Conservation (phyloP, 2,888 invertebrate genomes). For the Eucera pruinosa region DNA sequence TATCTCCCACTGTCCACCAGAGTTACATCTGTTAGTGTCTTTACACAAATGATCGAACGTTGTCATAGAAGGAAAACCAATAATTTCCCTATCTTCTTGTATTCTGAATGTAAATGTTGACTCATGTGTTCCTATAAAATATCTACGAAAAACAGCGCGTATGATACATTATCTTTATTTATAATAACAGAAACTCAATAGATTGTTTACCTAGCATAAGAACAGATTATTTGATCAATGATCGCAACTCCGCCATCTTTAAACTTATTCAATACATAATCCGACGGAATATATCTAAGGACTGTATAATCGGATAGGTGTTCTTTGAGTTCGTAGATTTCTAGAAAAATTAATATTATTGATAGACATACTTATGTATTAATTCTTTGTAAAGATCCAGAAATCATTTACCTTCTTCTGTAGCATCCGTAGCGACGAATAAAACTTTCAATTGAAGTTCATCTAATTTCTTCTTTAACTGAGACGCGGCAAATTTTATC, state of each 20-base stretch:
- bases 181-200: constrained; percentile 9
- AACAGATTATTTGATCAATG: constrained; percentile 97
- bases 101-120: constrained; percentile 99
- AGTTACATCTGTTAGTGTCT: constrained; percentile 70
- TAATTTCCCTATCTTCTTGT: constrained; percentile 98
- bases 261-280: constrained; percentile 85
- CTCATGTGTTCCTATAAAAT: constrained; percentile 96
- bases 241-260: constrained; percentile 96
- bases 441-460: constrained; percentile 87
- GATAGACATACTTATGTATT: neutral
- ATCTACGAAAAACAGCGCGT: constrained; percentile 81
- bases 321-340: constrained; percentile 85
- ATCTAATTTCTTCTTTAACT: constrained; percentile 88
- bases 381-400: neutral
- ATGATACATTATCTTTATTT: constrained; percentile 9
- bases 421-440: constrained; percentile 95
- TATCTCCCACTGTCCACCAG: constrained; percentile 78
- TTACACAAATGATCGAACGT: constrained; percentile 96
- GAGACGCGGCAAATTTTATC: constrained; percentile 90
- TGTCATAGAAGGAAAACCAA: constrained; percentile 91
- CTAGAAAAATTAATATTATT: constrained; percentile 78
- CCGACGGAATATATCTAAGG: constrained; percentile 84
- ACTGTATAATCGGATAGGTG: constrained; percentile 84
- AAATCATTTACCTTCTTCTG: constrained; percentile 84
- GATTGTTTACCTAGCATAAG: constrained; percentile 88